Base-by-base conservation (phyloP, 2,797 vertebrate genomes). In the Argyrosomus regius region DNA sequence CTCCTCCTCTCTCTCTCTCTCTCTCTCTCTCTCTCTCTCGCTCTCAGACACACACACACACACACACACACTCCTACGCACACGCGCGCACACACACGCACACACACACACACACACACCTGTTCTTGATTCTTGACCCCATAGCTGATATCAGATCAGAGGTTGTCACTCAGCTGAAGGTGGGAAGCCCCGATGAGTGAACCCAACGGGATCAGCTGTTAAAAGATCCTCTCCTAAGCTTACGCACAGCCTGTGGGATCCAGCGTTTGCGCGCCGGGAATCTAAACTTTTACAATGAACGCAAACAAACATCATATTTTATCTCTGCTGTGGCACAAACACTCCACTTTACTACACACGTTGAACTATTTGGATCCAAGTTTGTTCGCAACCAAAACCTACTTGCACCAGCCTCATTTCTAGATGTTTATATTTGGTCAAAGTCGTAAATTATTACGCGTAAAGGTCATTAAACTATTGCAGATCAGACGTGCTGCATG, bases 51-150 rank as follows among this genome's bases (percentile, higher is more conserved):
- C 52, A 3, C 46, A 5, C 53, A 20, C 69, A 24, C 24, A 17
- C 46, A 11, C 59, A 10, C 50, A 41, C 46, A n/a, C 56, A 35
- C 61, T 48, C 65, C 20, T 60, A 28, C 68, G 24, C 66, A 5
- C 75, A 12, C 62, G 26, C 76, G 24, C 72, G 20, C 71, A 53
- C 83, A n/a, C 56, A 35, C 61, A 28, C 68, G 24, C 66, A 5
- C 75, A 12, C 62, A 28, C 76, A 28, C 72, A n/a, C 71, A 53
- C 83, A 56, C 81, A 81, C 85, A 85, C 90, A 91, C 89, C 70
- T 88, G 86, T 89, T 89, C 85, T 83, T 72, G 84, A 88, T 87
- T 86, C 60, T 78, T 91, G 87, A 92, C 88, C 84, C 65, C 39
- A 26, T 12, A 56, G 74, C 72, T 84, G 81, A 53, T 88, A 73